Conservation (phyloP, 2,888 invertebrate species). For the Hirtodrosophila duncani region DNA sequence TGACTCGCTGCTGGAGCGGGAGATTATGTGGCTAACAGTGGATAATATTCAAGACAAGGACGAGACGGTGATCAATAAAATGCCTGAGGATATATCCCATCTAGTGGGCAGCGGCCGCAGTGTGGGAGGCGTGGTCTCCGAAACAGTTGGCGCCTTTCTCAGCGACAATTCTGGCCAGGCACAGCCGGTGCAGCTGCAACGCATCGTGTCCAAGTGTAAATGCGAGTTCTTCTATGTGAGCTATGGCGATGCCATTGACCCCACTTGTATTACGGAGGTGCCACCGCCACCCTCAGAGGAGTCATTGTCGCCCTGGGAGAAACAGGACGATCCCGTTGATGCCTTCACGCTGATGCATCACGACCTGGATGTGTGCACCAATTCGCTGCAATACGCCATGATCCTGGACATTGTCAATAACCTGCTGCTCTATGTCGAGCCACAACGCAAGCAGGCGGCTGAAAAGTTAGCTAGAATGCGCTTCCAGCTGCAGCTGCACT, state of each 20-base stretch:
- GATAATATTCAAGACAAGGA: conserved; percentile 94
- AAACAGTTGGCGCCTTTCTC: conserved; percentile 90
- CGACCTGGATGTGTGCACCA: conserved; percentile 98
- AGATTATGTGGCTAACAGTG: conserved; percentile 97
- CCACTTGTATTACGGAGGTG: conserved; percentile 81
- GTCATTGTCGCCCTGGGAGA: conserved; percentile 86
- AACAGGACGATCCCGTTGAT: conserved; percentile 92
- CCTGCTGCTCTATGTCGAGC: conserved; percentile 96
- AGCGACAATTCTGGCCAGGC: conserved; percentile 82
- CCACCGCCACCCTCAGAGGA: conserved; percentile 86
- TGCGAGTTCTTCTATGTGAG: conserved; percentile 98
- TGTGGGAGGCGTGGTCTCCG: conserved; percentile 96
- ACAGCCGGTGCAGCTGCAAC: conserved; percentile 87
- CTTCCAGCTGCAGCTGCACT: conserved; percentile 94
- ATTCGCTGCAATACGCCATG: conserved; percentile 96
- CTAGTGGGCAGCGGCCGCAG: conserved; percentile 96
- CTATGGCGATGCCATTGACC: conserved; percentile 87
- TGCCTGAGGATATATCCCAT: conserved; percentile 92
- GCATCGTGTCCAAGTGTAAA: conserved; percentile 97
- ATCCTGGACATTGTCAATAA: conserved; percentile 98
- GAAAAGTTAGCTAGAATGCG: conserved; percentile 93
- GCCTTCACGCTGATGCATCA: conserved; percentile 99
- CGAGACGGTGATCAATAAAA: conserved; percentile 86
- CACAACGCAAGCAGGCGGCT: conserved; percentile 93
- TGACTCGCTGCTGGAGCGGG: conserved; percentile 86